Base-by-base conservation (phyloP, 2,113 vertebrate genomes). In the Vireo altiloquus region DNA sequence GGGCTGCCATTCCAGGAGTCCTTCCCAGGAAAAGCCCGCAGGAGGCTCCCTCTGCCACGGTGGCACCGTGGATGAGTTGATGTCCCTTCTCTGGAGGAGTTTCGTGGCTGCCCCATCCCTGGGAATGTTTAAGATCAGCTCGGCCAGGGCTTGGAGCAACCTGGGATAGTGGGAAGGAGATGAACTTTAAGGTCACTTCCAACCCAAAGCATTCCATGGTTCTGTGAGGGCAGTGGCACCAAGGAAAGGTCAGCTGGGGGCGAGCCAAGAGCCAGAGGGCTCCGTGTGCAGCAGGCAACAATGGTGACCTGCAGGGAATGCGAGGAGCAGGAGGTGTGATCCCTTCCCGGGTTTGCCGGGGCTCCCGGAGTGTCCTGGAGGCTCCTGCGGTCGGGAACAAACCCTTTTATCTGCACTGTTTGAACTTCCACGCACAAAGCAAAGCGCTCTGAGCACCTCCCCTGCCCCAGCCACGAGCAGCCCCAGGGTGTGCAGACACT, bases 11-110 rank as follows among this genome's bases (percentile, higher is more conserved):
- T 11, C 15, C 80, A 35, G 0, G 12, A 40, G n/a, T 10, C 22
- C 42, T 85, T 70, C 86, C 65, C 8, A 1, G 57, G 66, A 47
- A 42, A 79, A 82, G 12, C 60, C 65, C 52, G n/a, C 25, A 21
- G 1, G 19, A 56, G 21, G 42, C 15, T 84, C 35, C 69, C 30
- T 15, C 15, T 30, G 19, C 59, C 49, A 13, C 28, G 2, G 1
- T 2, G 64, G 20, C 50, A 13, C 59, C 1, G 0, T 0, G 22
- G 44, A 8, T 17, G 49, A 3, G 25, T 8, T 3, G 0, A 10
- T 0, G 1, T 25, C 52, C 39, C 0, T n/a, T 12, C 53, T 80
- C 59, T 4, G 6, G 16, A 27, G 50, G 63, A 54, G 17, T 1
- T 39, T 7, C 33, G 22, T 2, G 68, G 44, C 60, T 82, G 69